A percentile compares a stretch with the other conserved stretches of the same genome.
Evolutionary conservation across 2,113 vertebrate species (phyloP).

Genomic region (Dipodomys merriami): DNA sequence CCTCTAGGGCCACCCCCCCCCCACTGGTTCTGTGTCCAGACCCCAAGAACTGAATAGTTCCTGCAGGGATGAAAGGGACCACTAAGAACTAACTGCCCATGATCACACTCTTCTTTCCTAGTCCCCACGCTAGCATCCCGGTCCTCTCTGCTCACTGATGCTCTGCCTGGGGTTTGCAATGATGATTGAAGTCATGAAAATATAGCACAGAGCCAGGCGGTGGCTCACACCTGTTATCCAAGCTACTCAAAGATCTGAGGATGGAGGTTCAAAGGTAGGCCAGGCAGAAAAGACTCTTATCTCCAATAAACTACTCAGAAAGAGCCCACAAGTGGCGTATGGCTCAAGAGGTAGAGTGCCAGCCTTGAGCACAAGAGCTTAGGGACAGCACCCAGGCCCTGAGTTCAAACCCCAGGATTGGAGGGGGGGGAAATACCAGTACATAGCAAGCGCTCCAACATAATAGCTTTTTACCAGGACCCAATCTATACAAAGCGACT

Average conservation of each 20-base stretch:
- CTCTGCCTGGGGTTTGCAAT: neutral
- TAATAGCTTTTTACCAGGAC: neutral
- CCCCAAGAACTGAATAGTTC: neutral
- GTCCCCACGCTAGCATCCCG: accelerated
- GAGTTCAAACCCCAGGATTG: too few species aligned
- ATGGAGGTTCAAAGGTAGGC: too few species aligned
- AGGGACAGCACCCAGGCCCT: too few species aligned
- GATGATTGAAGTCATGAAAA: neutral
- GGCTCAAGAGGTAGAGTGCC: too few species aligned
- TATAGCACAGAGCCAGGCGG: too few species aligned
- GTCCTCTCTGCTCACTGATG: neutral
- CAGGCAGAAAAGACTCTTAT: too few species aligned
- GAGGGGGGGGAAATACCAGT: neutral
- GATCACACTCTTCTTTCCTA: too few species aligned
- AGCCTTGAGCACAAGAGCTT: too few species aligned
- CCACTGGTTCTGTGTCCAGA: neutral
- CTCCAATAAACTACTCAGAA: too few species aligned
- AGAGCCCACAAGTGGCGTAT: too few species aligned
- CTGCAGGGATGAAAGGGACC: neutral
- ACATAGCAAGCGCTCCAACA: neutral
- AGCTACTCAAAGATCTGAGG: too few species aligned
- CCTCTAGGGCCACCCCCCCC: neutral
- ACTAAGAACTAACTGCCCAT: neutral
- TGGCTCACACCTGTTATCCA: too few species aligned
- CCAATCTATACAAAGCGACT: neutral